Evolutionary conservation across 2,888 invertebrate genomes (phyloP), one percentile per base, ranked within the genome.

Genomic region (Chrysomela aeneicollis): DNA sequence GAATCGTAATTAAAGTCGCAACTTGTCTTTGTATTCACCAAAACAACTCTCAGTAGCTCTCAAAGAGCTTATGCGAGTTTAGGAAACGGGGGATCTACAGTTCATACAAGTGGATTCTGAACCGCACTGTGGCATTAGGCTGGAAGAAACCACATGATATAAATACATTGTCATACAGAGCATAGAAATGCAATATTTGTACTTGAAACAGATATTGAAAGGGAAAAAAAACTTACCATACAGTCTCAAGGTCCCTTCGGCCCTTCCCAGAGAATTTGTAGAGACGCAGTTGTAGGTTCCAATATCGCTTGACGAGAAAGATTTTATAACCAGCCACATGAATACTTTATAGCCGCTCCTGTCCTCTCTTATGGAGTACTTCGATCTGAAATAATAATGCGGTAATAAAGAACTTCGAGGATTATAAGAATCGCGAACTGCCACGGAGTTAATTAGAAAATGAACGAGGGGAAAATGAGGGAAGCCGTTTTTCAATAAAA

Each of bases 241-340:
- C 55, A 93, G 85, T 75, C 92, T 85, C 57, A 92, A 85, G 0
- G 90, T 90, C 47, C 91, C 91, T 79, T 93, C 92, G 17, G 91
- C 91, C 77, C 88, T 89, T 64, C 92, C 92, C 55, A 92, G 84
- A 1, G 92, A 92, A 82, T 93, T 93, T 61, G 91, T 91, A 61
- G 92, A 91, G 61, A 92, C 89, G 78, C 90, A 90, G 77, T 86
- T 87, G 82, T 89, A 89, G 50, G 87, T 86, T 54, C 88, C 88
- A 66, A 87, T 85, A 78, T 89, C 89, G 52, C 82, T 81, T 60
- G 79, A 79, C 55, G 84, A 83, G 77, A 89, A 88, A 73, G 85
- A 84, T 77, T 86, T 84, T 74, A 89, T 87, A 64, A 85, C 75
- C 62, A 83, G 85, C 86, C 88, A 88, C 91, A 92, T 92, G 60